Evolutionary conservation across 2,797 vertebrate genomes (phyloP), one percentile per base, ranked within the genome.

Genomic region (Chaetodon trifasciatus): DNA sequence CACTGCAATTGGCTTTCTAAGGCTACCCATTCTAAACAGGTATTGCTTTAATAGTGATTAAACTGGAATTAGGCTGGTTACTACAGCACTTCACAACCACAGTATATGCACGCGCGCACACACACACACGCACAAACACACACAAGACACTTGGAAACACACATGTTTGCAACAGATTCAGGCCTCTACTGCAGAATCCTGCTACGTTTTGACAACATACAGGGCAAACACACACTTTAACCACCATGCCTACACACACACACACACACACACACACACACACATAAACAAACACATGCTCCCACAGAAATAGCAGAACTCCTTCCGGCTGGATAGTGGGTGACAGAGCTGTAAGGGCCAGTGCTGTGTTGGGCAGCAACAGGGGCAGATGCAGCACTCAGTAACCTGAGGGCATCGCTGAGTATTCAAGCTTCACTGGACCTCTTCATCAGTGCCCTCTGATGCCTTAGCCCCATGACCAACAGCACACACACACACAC

Each of bases 361-460:
- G 78, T 4, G 12, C 79, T 80, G 81, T 17, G 74, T 58, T 85
- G 74, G 84, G 84, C 79, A 87, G 85, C 80, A 86, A 79, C 71
- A 81, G 75, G 78, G 91, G 87, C 90, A 92, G 91, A 91, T 85
- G 91, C 83, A 81, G 81, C 61, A 9, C 64, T 79, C 74, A 21
- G 74, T 47, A 24, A 84, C 91, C 85, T 32, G 69, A 78, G 76
- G 91, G 78, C 86, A 86, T 81, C 74, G 6, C 81, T 86, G 85
- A 86, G 78, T 85, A 76, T 90, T 92, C 85, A 92, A 84, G 93
- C 90, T 91, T 90, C 91, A 91, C 82, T 91, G 76, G 90, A 79
- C 76, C 90, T 89, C 89, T 84, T 90, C 90, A 89, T 86, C 88
- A 84, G 78, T 63, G 74, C 79, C 83, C 90, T 87, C 81, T 88